Conservation (phyloP, 2,888 invertebrate species). For the Nephrotoma flavescens region DNA sequence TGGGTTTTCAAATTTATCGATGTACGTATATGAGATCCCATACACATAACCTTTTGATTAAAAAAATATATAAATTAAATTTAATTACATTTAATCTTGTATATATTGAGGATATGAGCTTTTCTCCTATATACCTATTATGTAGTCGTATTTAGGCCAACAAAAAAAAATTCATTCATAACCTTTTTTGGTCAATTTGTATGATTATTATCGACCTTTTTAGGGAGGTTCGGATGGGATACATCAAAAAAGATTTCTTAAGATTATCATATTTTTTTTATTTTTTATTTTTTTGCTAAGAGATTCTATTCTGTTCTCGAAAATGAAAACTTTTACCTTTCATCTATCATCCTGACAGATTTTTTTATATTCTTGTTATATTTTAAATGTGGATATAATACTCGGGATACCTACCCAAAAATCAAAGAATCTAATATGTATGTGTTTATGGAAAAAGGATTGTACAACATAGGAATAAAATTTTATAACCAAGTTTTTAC, state of each 20-base stretch:
- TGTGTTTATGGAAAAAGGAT: too few relatives aligned
- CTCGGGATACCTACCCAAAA: neutral
- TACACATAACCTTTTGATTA: neutral
- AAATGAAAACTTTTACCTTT: neutral
- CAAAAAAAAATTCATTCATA: neutral
- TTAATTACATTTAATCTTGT: neutral
- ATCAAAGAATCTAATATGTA: neutral
- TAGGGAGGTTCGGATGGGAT: neutral
- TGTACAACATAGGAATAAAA: neutral
- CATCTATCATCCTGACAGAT: neutral
- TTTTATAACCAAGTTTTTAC: neutral
- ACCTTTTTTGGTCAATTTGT: neutral
- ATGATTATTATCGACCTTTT: neutral
- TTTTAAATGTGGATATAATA: neutral
- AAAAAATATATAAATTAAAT: neutral
- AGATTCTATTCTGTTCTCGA: neutral
- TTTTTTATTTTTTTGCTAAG: neutral
- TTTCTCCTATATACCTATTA: neutral
- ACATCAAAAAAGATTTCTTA: neutral
- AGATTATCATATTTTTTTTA: neutral
- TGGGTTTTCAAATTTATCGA: neutral
- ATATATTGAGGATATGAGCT: neutral
- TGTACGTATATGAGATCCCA: neutral
- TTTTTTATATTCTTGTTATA: neutral
- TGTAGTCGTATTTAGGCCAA: neutral